Base-by-base conservation (phyloP, 2,888 invertebrate genomes). In the Drosophila melanosoma region DNA sequence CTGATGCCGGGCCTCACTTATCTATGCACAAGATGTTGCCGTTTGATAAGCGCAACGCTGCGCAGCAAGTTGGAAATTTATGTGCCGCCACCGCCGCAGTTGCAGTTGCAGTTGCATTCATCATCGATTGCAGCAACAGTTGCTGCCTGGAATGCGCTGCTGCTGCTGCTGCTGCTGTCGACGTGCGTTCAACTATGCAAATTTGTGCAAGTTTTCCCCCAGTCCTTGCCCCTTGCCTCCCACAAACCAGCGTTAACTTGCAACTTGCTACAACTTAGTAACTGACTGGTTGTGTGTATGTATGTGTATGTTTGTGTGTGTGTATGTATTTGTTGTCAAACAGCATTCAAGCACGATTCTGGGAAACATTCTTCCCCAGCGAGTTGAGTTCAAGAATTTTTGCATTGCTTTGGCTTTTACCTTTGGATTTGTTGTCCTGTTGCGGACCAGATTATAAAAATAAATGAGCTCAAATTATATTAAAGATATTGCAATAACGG, bases 341-440 rank as follows among this genome's bases (percentile, higher is more conserved):
- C 91, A 91, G 83, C 91, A 91, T 91, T 90, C 87, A 91, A 79
- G 91, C 91, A 91, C 90, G 91, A 89, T 91, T 91, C 91, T 90
- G 83, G 81, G 91, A 91, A 91, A 80, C 83, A 83, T 90, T 85
- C 84, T 77, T 85, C 83, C 74, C 83, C 81, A 74, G 74, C 79
- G 86, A 77, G 64, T 76, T 69, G 84, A 74, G 58, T 71, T 51
- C 63, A 78, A 76, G 76, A 82, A 75, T 76, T 81, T 77, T 78
- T 76, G 79, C 86, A 85, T 78, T 81, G 78, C 81, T 65, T 73
- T 74, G 69, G 71, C 76, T 54, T 78, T 58, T 53, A 52, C 56
- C 76, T 68, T 60, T 52, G 53, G 38, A 52, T 71, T 45, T 42
- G 23, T 32, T 42, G 57, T 40, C 66, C 68, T 67, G 73, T 76